Conservation (phyloP, 2,113 vertebrate genomes). For the Glareola pratincola region DNA sequence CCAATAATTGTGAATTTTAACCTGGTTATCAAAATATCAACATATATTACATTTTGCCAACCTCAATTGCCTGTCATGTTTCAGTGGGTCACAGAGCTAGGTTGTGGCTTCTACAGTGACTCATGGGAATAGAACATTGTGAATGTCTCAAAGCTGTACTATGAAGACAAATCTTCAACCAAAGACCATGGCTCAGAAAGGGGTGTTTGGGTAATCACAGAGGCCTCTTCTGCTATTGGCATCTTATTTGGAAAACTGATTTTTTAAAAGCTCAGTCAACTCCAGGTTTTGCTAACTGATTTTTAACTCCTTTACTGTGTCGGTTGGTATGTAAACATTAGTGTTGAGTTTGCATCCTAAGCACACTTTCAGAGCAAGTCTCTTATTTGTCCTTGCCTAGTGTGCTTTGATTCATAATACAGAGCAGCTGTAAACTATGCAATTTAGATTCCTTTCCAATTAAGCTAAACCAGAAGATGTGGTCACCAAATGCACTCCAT, state of each 20-base stretch:
- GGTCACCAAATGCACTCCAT: background rate
- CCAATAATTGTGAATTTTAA: background rate
- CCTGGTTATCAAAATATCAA: background rate
- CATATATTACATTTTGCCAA: background rate
- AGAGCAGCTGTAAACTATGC: background rate
- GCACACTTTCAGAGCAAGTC: background rate
- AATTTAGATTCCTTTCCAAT: background rate
- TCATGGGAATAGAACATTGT: background rate
- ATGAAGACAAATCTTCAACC: background rate
- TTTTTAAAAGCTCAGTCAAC: background rate
- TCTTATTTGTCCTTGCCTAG: background rate
- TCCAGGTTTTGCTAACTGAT: background rate
- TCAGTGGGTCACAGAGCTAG: background rate
- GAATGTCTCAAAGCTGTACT: background rate
- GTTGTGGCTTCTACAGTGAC: background rate
- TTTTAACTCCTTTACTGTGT: background rate
- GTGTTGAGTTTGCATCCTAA: background rate
- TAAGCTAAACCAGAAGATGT: background rate
- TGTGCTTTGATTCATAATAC: background rate
- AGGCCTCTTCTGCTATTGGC: background rate
- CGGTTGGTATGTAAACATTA: background rate
- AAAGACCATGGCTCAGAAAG: background rate
- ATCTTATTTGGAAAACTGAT: background rate
- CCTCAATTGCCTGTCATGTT: background rate
- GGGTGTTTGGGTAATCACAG: background rate